phyloP scores from a whole-genome alignment of 2,113 vertebrate species.

The Lichenostomus cassidix region DNA sequence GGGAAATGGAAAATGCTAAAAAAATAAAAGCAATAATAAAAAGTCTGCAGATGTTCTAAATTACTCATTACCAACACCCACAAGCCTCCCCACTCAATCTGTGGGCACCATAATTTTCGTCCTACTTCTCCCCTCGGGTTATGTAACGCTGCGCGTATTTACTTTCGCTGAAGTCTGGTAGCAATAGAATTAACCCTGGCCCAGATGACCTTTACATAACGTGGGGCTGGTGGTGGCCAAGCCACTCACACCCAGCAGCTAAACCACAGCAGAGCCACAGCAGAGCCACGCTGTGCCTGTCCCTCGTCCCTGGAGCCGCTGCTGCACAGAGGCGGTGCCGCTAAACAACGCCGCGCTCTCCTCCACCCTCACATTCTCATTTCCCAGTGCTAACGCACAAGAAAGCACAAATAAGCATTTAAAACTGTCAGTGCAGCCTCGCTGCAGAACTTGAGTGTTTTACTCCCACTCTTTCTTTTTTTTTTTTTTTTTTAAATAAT shows the following conservation, averaged over 20 bases:
- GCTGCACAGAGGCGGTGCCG: not conserved
- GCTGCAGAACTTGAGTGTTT: not conserved
- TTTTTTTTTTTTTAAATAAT: not conserved
- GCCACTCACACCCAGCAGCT: not conserved
- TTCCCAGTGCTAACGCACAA: not conserved
- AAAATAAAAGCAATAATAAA: not conserved
- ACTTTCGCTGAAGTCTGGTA: not conserved
- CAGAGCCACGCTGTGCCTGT: rapidly evolving
- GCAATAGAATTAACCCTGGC: not conserved
- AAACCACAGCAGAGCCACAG: not conserved
- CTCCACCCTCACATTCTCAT: not conserved
- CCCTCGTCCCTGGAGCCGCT: not conserved
- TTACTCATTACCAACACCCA: slow-evolving; percentile 12
- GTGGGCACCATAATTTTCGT: not conserved
- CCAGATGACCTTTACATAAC: not conserved
- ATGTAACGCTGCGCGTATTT: not conserved
- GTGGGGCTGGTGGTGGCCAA: not conserved
- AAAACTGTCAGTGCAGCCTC: not conserved
- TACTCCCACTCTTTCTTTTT: not conserved
- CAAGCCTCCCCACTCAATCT: not conserved
- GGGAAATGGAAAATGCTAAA: not conserved
- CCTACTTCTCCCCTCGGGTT: not conserved
- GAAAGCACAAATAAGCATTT: slow-evolving; percentile 7
- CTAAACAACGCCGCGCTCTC: not conserved
- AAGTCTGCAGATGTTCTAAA: slow-evolving; percentile 43